These are phyloP conservation scores for Pomacea maculata DNA, from an alignment of 1,140 invertebrate genomes.

Conservation along the genomic window DNA sequence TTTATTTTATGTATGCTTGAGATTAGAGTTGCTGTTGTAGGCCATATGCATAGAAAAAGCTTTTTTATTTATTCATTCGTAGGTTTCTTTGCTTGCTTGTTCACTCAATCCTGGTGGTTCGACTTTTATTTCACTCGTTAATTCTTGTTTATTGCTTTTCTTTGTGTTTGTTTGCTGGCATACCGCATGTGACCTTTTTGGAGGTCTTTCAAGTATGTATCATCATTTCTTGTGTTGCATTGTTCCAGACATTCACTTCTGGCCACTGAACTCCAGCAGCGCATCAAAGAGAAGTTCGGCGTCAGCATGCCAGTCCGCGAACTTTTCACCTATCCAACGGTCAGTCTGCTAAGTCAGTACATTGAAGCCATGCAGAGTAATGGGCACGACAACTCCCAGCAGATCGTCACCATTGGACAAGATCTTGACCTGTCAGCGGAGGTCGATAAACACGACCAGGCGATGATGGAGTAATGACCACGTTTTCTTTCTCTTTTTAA, in stretches of 20 bases:
- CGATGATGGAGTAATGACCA: slow-evolving; percentile 54
- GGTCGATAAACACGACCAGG: slow-evolving; percentile 64
- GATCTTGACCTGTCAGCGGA: slow-evolving; percentile 59
- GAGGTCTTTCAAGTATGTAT: too few relatives aligned
- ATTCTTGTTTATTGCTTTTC: neutral
- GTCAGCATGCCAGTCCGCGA: slow-evolving; percentile 61
- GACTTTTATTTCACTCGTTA: neutral
- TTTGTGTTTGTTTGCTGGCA: too few relatives aligned
- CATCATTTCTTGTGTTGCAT: neutral
- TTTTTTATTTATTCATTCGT: neutral
- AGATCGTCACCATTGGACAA: slow-evolving; percentile 27
- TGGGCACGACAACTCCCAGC: slow-evolving; percentile 1
- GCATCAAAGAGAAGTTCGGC: slow-evolving; percentile 60
- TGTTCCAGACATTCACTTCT: slow-evolving; percentile 67
- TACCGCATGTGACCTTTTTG: too few relatives aligned
- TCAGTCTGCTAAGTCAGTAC: slow-evolving; percentile 58
- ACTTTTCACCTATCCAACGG: slow-evolving; percentile 64
- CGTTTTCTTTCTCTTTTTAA: neutral
- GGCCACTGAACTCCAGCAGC: slow-evolving; percentile 65
- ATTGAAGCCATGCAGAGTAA: slow-evolving; percentile 52
- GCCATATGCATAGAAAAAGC: too few relatives aligned
- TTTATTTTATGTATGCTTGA: neutral
- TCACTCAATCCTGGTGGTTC: neutral
- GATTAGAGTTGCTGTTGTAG: too few relatives aligned
- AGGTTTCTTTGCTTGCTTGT: neutral